A percentile compares a stretch with the other conserved stretches of the same genome.
Evolutionary conservation across 2,113 vertebrate genomes (phyloP).

Genomic region (Hydrolagus affinis): DNA sequence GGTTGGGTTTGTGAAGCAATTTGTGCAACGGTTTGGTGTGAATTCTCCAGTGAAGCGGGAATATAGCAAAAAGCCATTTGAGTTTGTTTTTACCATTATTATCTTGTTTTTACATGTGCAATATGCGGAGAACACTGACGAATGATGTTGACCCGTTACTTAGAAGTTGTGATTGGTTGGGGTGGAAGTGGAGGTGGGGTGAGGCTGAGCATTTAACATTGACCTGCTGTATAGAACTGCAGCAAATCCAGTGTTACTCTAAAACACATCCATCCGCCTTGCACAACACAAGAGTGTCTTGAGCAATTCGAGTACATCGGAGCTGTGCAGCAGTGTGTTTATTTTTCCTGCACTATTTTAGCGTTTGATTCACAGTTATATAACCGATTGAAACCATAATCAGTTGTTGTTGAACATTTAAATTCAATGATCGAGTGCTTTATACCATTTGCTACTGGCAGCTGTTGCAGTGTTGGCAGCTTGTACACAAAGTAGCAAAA

Average conservation of each 20-base stretch:
- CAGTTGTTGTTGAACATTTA: not conserved
- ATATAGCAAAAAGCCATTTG: not conserved
- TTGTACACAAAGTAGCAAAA: not conserved
- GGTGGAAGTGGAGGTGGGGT: too few species aligned
- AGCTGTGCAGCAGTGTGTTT: too few species aligned
- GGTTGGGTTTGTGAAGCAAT: not conserved
- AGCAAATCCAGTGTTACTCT: too few species aligned
- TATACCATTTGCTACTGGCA: not conserved
- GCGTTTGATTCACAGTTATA: not conserved
- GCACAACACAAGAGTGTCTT: too few species aligned
- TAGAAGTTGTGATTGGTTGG: too few species aligned
- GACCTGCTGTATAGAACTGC: too few species aligned
- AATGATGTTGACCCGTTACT: not conserved
- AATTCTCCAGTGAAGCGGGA: not conserved
- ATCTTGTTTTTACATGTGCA: not conserved
- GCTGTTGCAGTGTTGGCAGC: too few species aligned
- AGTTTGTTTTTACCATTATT: not conserved
- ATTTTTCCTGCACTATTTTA: too few species aligned
- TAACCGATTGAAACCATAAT: not conserved
- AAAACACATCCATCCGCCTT: too few species aligned
- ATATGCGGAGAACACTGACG: not conserved
- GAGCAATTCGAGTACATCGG: too few species aligned
- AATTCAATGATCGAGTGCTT: not conserved
- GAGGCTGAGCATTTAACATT: too few species aligned
- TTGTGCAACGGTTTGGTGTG: not conserved